Conservation (phyloP, 2,113 vertebrate genomes). For the Rhagologus leucostigma region DNA sequence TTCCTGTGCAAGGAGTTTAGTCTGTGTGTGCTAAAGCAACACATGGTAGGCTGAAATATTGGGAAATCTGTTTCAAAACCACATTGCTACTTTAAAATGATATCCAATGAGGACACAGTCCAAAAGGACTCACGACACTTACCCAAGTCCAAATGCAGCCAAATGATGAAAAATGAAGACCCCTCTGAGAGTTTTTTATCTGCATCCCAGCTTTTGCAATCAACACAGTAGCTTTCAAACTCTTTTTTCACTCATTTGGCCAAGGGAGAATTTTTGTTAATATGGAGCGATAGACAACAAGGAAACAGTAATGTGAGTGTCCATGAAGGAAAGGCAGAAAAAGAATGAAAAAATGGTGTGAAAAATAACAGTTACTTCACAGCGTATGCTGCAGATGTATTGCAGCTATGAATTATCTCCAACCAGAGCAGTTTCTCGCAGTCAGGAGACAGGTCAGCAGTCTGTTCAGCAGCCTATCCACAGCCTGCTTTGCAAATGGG, state of each 20-base stretch:
- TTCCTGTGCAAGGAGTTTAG: neutral
- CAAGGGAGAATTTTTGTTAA: neutral
- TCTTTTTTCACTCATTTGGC: neutral
- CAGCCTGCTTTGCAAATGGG: neutral
- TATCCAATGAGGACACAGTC: neutral
- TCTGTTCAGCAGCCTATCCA: neutral
- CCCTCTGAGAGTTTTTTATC: neutral
- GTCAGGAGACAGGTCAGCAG: neutral
- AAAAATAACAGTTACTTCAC: neutral
- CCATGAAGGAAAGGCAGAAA: neutral
- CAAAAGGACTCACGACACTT: neutral
- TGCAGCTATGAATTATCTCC: neutral
- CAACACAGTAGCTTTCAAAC: neutral
- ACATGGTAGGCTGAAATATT: neutral
- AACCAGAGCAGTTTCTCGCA: neutral
- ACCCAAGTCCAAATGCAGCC: rapidly evolving
- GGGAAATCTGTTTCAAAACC: neutral
- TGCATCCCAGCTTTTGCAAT: neutral
- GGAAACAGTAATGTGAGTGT: neutral
- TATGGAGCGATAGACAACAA: neutral
- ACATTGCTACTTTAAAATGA: neutral
- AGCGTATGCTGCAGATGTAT: neutral
- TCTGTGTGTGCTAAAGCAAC: neutral
- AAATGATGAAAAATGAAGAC: neutral
- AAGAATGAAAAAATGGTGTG: neutral